Evolutionary conservation across 2,888 invertebrate species (phyloP), one percentile per base, ranked within the genome.

Genomic region (Oxystoma pomonae): DNA sequence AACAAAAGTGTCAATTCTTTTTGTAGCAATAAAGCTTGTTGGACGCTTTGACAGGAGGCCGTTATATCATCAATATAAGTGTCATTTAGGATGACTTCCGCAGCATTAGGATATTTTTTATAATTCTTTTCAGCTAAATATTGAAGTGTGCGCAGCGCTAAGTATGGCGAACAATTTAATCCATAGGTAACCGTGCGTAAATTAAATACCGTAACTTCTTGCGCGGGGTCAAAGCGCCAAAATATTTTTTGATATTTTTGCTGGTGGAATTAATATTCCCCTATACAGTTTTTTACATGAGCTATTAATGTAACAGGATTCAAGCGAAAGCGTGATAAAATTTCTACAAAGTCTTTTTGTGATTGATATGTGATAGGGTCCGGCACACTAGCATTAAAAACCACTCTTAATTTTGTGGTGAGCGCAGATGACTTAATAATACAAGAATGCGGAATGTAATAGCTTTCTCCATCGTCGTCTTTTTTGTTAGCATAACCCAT

Each of bases 161-260:
- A 19, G n/a, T 53, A 53, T 5, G 53, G 53, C 16, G 53, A 53
- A 53, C 17, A 53, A 19, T 53, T 53, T 53, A 53, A 17, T 19
- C 53, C 53, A 50, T 9, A n/a, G n/a, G 12, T 12, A 12, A n/a
- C n/a, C 9, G n/a, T n/a, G 9, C n/a, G 53, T 53, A 53, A 5
- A 19, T 53, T 53, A 19, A 53, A 53, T 9, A 53, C 19, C 7
- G 53, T 9, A 19, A 53, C n/a, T 17, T 16, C 17, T 7, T 53
- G 7, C 7, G 3, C 19, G 19, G 53, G 19, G 53, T 53, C n/a
- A n/a, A 53, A 53, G 19, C 53, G 53, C n/a, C 53, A 53, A 53
- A 53, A 53, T 53, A 53, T 53, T 19, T 53, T 53, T 53, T 53
- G 53, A 53, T 17, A 53, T 53, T 53, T 53, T 53, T 19, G 53